These are phyloP conservation scores for Scaptomyza flava DNA, from an alignment of 2,888 invertebrate species.

Conservation along the genomic window DNA sequence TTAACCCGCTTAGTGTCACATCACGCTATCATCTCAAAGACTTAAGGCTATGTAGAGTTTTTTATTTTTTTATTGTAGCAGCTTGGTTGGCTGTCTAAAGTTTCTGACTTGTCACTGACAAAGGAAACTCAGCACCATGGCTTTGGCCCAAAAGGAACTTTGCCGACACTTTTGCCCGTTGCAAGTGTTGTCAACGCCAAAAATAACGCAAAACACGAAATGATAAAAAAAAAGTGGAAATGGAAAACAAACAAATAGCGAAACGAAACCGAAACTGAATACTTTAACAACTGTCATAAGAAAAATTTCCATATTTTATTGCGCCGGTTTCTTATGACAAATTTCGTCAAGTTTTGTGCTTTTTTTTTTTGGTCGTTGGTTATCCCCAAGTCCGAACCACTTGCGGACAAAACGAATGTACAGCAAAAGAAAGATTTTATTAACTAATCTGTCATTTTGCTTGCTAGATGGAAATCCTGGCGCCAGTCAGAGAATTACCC, in stretches of 20 bases:
- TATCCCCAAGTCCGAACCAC: constrained; percentile 29
- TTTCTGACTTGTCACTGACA: constrained; percentile 52
- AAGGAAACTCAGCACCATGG: constrained; percentile 36
- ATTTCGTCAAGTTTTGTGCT: constrained; percentile 52
- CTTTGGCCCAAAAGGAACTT: constrained; percentile 38
- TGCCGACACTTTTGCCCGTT: constrained; percentile 35
- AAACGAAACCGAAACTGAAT: constrained; percentile 29
- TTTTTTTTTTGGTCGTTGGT: constrained; percentile 37
- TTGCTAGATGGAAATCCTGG: constrained; percentile 39
- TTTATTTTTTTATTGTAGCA: constrained; percentile 15
- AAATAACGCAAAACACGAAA: constrained; percentile 13
- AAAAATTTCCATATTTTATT: constrained; percentile 76
- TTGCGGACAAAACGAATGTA: constrained; percentile 55
- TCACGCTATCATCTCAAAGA: constrained; percentile 13
- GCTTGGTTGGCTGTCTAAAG: constrained; percentile 29
- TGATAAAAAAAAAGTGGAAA: background rate
- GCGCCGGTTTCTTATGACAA: constrained; percentile 59
- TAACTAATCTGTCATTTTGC: constrained; percentile 78
- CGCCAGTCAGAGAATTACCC: constrained; percentile 10
- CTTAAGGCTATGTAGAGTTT: background rate
- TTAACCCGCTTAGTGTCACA: background rate
- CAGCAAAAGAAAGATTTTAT: constrained; percentile 70
- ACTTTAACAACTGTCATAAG: constrained; percentile 55
- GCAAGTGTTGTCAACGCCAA: constrained; percentile 21
- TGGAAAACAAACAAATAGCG: constrained; percentile 2